Evolutionary conservation across 2,797 vertebrate species (phyloP).

Genomic region (Falco biarmicus): DNA sequence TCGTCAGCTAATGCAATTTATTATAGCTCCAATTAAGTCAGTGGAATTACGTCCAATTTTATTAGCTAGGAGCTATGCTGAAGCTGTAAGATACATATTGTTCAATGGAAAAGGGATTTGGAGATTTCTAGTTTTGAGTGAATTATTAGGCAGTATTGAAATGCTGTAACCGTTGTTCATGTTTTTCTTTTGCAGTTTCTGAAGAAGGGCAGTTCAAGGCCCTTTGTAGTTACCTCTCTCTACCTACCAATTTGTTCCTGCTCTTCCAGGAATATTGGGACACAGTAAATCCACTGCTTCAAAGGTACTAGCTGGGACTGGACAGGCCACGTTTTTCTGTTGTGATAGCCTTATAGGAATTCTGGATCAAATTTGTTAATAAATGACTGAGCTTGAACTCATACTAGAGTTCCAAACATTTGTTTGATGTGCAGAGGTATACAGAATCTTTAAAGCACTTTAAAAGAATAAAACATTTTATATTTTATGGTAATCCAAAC

Average conservation of each 20-base stretch:
- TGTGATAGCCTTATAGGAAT: not conserved
- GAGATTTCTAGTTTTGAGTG: not conserved
- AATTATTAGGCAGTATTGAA: not conserved
- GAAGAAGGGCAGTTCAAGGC: slow-evolving; percentile 86
- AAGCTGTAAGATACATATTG: not conserved
- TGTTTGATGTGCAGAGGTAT: not conserved
- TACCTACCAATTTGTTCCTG: slow-evolving; percentile 93
- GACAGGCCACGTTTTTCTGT: not conserved
- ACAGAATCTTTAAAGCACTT: not conserved
- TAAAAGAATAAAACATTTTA: not conserved
- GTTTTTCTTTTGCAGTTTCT: slow-evolving; percentile 78
- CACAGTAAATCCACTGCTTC: slow-evolving; percentile 84
- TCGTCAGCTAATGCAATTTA: not conserved
- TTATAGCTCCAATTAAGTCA: not conserved
- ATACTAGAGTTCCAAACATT: not conserved
- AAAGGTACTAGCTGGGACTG: slow-evolving; percentile 79
- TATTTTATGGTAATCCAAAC: not conserved
- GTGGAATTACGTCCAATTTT: not conserved
- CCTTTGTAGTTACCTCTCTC: slow-evolving; percentile 91
- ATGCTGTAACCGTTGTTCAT: not conserved
- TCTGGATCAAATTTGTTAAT: not conserved
- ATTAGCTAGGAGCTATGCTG: not conserved
- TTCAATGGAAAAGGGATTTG: not conserved
- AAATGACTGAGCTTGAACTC: not conserved
- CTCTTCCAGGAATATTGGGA: slow-evolving; percentile 93